Conservation (phyloP, 2,797 vertebrate genomes). For the Protosalanx chinensis region DNA sequence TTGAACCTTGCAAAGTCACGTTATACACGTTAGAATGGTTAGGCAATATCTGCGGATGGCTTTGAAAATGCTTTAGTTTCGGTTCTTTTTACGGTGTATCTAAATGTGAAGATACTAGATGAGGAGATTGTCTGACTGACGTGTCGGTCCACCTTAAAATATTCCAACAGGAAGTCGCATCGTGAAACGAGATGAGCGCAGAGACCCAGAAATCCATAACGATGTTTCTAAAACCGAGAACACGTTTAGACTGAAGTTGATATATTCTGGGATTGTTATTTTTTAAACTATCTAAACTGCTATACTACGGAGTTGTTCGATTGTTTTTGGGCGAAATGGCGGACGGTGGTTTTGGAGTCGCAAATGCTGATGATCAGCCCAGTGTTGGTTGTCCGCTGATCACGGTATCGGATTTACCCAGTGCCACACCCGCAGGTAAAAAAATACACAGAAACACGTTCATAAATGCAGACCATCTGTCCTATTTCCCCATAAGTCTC, state of each 20-base stretch:
- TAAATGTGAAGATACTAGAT: too few relatives aligned
- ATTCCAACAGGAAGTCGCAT: neutral
- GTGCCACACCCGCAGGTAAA: conserved; percentile 63
- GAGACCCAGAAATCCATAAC: neutral
- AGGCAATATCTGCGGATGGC: too few relatives aligned
- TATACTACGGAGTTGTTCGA: neutral
- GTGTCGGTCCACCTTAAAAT: conserved; percentile 1
- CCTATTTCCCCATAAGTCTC: neutral
- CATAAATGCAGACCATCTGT: neutral
- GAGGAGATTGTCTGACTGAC: neutral
- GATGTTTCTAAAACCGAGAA: neutral
- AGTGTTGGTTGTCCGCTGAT: conserved; percentile 57
- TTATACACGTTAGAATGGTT: too few relatives aligned
- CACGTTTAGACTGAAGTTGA: neutral
- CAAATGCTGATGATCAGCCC: conserved; percentile 58
- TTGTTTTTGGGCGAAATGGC: conserved; percentile 55
- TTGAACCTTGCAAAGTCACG: too few relatives aligned
- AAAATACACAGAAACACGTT: neutral
- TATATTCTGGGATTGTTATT: neutral
- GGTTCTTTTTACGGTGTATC: too few relatives aligned
- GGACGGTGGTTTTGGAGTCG: conserved; percentile 44
- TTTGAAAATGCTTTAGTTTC: too few relatives aligned
- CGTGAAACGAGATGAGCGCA: neutral
- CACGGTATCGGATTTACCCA: conserved; percentile 65
- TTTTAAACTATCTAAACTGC: neutral